Evolutionary conservation across 2,888 invertebrate genomes (phyloP).

Genomic region (Agrochola macilenta): DNA sequence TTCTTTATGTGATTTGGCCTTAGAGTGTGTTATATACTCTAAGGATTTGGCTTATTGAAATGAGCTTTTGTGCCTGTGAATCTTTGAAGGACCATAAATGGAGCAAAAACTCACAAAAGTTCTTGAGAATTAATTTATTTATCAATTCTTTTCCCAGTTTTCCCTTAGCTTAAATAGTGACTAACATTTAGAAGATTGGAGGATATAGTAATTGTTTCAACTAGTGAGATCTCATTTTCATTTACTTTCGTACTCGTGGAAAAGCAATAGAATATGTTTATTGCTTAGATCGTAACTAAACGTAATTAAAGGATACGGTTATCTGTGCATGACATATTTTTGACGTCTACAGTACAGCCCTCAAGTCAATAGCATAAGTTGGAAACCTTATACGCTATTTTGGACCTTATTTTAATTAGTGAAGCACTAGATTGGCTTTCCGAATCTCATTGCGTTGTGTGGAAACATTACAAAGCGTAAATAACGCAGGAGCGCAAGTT

Average conservation of each 20-base stretch:
- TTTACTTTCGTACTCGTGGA: neutral
- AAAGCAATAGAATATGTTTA: too few species aligned
- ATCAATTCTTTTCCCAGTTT: neutral
- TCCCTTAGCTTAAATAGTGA: neutral
- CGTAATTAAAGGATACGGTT: conserved; percentile 18
- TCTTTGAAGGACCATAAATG: neutral
- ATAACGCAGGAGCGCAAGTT: conserved; percentile 87
- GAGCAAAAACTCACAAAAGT: neutral
- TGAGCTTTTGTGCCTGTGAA: neutral
- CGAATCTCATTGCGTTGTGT: conserved; percentile 10
- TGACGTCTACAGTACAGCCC: conserved; percentile 55
- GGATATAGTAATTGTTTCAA: neutral
- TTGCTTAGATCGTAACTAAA: conserved; percentile 33
- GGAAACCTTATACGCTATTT: conserved; percentile 15
- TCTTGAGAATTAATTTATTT: neutral
- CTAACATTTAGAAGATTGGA: neutral
- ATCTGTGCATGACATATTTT: conserved; percentile 63
- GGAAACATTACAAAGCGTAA: conserved; percentile 67
- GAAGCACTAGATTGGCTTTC: conserved; percentile 35
- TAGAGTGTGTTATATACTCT: too few species aligned
- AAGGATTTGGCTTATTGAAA: too few species aligned
- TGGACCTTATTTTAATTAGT: accelerated
- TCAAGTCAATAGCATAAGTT: conserved; percentile 23
- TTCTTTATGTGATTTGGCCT: neutral
- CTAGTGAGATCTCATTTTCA: neutral